Evolutionary conservation across 92 coral and sea anemone genomes (phyloP), one percentile per base, ranked within the genome.

Genomic region (Porites lobata): DNA sequence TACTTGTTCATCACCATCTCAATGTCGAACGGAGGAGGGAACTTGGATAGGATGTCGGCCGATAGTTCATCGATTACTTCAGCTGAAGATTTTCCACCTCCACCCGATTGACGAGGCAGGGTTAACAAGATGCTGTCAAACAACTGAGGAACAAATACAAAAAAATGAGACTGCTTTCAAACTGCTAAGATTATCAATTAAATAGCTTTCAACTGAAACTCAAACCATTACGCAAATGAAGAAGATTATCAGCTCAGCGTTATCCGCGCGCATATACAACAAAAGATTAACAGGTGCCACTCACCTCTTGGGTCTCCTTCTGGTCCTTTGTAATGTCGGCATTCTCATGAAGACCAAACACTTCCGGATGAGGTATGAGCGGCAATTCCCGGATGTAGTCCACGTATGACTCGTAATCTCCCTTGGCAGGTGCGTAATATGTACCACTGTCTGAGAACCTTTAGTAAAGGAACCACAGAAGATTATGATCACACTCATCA

Each of bases 241-340:
- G 61, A 56, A 38, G 47, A 38, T 38, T 38, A 38, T 38, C 47
- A 38, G 47, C 7, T 38, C 47, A 0, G 47, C 47, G 47, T 38
- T 38, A 38, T 38, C 15, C 11, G 17, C 15, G 61, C 13, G 22
- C 22, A 8, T 65, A 1, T 15, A 67, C 20, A 11, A 5, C 4
- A n/a, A 1, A 15, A 15, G 86, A 4, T 1, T 43, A 29, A 52
- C 66, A 20, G 51, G 10, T 73, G 67, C 1, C 32, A 24, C 82
- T 8, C n/a, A 96, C 99, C 98, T 97, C 99, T 50, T 94, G 96
- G 12, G 99, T 97, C 77, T 97, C 99, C 68, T 97, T 97, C 93
- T 97, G 99, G 85, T 95, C 99, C 82, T 97, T 97, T 32, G 99
- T 97, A 76, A 97, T 97, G 87, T 97, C 99, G 14, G 99, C 99